These are phyloP conservation scores for Cordilura impudica DNA, from an alignment of 2,888 invertebrate species.

Conservation along the genomic window DNA sequence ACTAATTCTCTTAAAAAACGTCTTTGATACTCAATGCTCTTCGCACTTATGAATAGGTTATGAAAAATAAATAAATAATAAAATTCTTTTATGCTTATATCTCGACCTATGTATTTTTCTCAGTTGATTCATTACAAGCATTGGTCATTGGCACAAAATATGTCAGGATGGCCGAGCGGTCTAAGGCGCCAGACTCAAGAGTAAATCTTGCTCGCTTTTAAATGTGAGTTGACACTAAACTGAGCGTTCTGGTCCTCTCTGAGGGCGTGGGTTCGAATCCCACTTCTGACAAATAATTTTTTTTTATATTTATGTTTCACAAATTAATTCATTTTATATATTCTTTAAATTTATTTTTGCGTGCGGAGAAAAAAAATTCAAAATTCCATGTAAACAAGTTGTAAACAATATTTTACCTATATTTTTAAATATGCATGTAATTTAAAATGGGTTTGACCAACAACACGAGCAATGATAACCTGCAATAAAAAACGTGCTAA, in stretches of 20 bases:
- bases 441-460: background rate
- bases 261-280: slow-evolving; percentile 70
- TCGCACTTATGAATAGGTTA: too few species aligned
- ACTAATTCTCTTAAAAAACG: too few species aligned
- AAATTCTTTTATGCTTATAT: too few species aligned
- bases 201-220: background rate
- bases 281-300: slow-evolving; percentile 65
- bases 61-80: too few species aligned
- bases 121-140: too few species aligned
- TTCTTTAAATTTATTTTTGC: background rate
- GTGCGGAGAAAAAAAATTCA: background rate
- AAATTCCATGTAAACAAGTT: slow-evolving; percentile 20
- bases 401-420: background rate
- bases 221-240: slow-evolving; percentile 48
- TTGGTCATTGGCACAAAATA: background rate
- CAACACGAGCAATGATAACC: background rate
- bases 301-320: background rate
- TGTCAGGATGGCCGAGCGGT: slow-evolving; percentile 67
- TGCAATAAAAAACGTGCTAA: slow-evolving; percentile 16
- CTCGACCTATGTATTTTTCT: too few species aligned
- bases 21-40: too few species aligned
- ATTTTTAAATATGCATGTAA: background rate
- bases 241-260: slow-evolving; percentile 68
- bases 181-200: slow-evolving; percentile 69
- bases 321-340: too few species aligned